A percentile compares a stretch with the other conserved stretches of the same genome.
Conservation (phyloP, 2,888 invertebrate species). For the Marronus borbonicus region DNA sequence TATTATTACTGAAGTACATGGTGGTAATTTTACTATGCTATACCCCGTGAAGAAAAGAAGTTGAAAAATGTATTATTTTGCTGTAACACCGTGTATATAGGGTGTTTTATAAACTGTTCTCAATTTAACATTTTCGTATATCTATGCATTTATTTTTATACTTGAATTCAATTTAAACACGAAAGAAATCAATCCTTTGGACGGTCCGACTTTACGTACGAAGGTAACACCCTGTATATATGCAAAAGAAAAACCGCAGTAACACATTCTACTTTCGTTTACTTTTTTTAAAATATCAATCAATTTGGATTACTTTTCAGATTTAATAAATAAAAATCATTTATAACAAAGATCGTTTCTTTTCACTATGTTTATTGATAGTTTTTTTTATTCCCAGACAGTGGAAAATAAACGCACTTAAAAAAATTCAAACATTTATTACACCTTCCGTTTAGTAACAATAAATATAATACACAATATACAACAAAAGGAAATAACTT, state of each 20-base stretch:
- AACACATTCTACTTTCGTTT: neutral
- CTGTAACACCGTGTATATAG: constrained; percentile 5
- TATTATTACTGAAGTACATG: constrained; percentile 6
- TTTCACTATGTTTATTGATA: neutral
- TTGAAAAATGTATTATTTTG: neutral
- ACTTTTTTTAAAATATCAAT: constrained; percentile 1
- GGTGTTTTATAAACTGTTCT: constrained; percentile 1
- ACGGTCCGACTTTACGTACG: neutral
- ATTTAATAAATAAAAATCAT: constrained; percentile 45
- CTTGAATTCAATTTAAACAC: neutral
- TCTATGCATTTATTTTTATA: constrained; percentile 16
- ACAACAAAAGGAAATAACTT: constrained; percentile 23
- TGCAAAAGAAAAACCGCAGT: neutral
- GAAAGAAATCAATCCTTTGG: neutral
- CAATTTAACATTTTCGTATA: neutral
- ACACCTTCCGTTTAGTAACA: constrained; percentile 18
- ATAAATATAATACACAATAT: constrained; percentile 33
- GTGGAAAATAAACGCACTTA: no score
- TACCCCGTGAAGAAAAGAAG: neutral
- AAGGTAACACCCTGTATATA: constrained; percentile 29
- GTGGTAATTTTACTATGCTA: neutral
- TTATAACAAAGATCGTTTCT: constrained; percentile 33
- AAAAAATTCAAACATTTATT: constrained; percentile 39
- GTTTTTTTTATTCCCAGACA: neutral
- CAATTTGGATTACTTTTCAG: constrained; percentile 37